phyloP scores from a whole-genome alignment of 2,113 vertebrate genomes.

The Dicaeum eximium region DNA sequence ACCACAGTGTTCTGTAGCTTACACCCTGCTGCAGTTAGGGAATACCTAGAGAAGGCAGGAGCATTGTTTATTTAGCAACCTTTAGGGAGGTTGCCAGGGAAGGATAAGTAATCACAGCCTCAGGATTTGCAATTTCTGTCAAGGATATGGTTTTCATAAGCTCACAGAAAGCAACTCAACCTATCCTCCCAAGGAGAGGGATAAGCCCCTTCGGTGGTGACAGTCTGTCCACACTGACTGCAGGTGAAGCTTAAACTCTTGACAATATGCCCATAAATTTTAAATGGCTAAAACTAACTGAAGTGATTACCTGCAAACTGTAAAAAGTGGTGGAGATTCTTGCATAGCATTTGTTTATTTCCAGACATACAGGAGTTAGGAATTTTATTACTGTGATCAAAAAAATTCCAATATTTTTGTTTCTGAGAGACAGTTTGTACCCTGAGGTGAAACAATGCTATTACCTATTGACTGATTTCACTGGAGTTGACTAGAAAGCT shows the following conservation, averaged over 20 bases:
- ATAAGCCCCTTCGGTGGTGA: background rate
- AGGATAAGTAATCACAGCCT: background rate
- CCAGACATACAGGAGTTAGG: background rate
- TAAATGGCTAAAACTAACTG: background rate
- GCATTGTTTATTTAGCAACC: background rate
- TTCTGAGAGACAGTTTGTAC: background rate
- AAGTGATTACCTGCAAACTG: background rate
- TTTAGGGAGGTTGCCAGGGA: background rate
- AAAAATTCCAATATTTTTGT: background rate
- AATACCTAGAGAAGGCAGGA: background rate
- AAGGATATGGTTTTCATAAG: background rate
- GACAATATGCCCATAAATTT: background rate
- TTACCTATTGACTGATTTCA: background rate
- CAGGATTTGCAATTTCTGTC: background rate
- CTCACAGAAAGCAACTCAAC: background rate
- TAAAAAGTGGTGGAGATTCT: background rate
- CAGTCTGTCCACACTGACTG: background rate
- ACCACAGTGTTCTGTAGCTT: background rate
- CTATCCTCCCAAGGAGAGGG: background rate
- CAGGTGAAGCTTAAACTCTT: background rate
- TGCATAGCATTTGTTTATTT: background rate
- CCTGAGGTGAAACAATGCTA: background rate
- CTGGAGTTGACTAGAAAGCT: background rate
- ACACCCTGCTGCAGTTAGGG: background rate
- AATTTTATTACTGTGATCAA: background rate